Percentiles rank a stretch among this genome's conserved stretches.
These are phyloP conservation scores for Calephelis nemesis DNA, from an alignment of 1,140 invertebrate species.

Conservation along the genomic window DNA sequence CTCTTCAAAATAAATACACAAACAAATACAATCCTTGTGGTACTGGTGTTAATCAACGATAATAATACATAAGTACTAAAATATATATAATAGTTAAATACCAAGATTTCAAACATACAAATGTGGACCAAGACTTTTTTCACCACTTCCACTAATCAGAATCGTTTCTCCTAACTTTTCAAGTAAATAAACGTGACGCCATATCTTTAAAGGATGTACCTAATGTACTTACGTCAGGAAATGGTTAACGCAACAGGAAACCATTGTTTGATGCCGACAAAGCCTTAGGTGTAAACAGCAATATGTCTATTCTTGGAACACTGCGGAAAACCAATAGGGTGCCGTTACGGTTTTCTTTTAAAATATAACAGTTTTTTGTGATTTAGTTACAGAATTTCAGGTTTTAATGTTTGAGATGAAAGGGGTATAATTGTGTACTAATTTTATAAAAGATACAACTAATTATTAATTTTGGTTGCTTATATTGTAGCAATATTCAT, in stretches of 20 bases:
- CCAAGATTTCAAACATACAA: too few species aligned
- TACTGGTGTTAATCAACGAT: too few species aligned
- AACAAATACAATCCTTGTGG: too few species aligned
- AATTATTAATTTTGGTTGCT: slow-evolving; percentile 27
- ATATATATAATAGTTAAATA: too few species aligned
- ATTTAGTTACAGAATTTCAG: too few species aligned
- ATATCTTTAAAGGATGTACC: slow-evolving; percentile 27
- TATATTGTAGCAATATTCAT: slow-evolving; percentile 45
- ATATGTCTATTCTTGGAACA: slow-evolving; percentile 58
- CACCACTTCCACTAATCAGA: too few species aligned
- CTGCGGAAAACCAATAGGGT: slow-evolving; percentile 65
- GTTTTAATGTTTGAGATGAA: too few species aligned
- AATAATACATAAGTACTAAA: too few species aligned
- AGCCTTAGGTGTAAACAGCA: slow-evolving; percentile 39
- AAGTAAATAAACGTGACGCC: slow-evolving; percentile 13
- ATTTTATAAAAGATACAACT: too few species aligned
- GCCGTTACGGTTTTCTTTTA: slow-evolving; percentile 42
- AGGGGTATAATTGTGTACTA: too few species aligned
- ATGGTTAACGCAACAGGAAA: slow-evolving; percentile 57
- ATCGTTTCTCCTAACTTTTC: neutral
- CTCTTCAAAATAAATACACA: too few species aligned
- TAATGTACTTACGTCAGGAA: slow-evolving; percentile 34
- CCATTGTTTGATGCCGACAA: slow-evolving; percentile 64
- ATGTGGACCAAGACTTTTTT: too few species aligned
- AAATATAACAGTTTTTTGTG: neutral